Percentiles rank a stretch among this genome's conserved stretches.
These are phyloP conservation scores for Labroides dimidiatus DNA, from an alignment of 2,797 vertebrate species.

Conservation along the genomic window DNA sequence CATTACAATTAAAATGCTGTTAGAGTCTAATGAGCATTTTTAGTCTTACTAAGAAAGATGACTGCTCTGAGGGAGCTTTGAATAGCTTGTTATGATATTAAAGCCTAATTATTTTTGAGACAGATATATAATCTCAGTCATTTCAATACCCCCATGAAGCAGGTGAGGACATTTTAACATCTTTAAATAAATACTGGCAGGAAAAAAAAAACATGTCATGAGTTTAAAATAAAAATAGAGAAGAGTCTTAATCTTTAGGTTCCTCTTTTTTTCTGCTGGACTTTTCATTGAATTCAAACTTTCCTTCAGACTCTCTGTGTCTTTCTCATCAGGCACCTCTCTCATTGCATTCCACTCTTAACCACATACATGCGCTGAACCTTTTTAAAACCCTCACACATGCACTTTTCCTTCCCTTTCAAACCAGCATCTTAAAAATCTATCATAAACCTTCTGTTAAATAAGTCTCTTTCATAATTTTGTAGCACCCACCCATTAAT, in stretches of 20 bases:
- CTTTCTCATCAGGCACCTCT: constrained; percentile 45
- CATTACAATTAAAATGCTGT: constrained; percentile 26
- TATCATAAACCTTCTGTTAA: constrained; percentile 60
- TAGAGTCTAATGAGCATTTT: constrained; percentile 15
- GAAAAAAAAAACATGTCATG: constrained; percentile 28
- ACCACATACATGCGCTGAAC: constrained; percentile 59
- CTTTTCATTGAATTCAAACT: constrained; percentile 48
- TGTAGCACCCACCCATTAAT: constrained; percentile 33
- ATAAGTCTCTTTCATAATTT: constrained; percentile 39
- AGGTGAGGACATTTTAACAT: neutral
- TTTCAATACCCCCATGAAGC: neutral
- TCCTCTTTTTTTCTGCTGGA: constrained; percentile 38
- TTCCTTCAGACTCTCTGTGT: constrained; percentile 44
- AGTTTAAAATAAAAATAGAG: constrained; percentile 32
- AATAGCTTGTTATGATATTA: neutral
- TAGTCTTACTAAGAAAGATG: neutral
- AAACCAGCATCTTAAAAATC: constrained; percentile 62
- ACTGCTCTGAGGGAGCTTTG: neutral
- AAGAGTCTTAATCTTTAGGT: constrained; percentile 13
- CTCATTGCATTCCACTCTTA: constrained; percentile 56
- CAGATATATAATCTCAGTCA: neutral
- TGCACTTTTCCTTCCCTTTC: constrained; percentile 53
- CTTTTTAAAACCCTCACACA: constrained; percentile 44
- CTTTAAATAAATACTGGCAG: neutral
- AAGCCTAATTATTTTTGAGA: neutral